Conservation (phyloP, 2,113 vertebrate species). For the Panurus biarmicus region DNA sequence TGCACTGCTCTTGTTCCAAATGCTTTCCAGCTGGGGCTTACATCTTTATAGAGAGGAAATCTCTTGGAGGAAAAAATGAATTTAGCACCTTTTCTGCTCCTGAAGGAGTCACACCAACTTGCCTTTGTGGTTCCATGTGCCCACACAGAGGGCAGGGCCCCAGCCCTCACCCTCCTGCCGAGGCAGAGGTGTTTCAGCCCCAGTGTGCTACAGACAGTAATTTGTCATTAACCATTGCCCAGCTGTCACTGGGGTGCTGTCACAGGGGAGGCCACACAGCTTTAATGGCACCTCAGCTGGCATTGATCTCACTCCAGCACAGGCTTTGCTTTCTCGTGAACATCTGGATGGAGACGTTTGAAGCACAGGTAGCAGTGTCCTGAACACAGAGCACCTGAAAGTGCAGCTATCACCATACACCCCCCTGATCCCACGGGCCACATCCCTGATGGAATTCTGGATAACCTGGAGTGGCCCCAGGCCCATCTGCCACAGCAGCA, state of each 20-base stretch:
- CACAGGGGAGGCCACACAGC: neutral
- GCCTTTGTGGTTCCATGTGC: neutral
- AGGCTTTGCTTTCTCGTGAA: neutral
- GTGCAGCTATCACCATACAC: neutral
- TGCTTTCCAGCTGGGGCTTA: neutral
- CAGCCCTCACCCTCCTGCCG: too few relatives aligned
- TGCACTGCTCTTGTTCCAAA: neutral
- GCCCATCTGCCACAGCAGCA: neutral
- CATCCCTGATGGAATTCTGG: neutral
- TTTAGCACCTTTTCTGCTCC: neutral
- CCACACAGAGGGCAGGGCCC: neutral
- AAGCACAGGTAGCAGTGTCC: neutral
- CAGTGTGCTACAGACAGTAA: neutral
- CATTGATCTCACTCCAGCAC: neutral
- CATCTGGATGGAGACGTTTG: neutral
- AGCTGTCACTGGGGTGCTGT: neutral
- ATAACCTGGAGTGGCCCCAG: neutral
- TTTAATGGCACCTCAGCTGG: neutral
- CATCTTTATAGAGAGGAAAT: neutral
- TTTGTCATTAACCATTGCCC: neutral
- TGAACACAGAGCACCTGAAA: neutral
- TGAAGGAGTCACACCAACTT: neutral
- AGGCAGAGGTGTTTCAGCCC: neutral
- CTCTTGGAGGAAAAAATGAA: neutral
- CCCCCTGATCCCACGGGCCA: neutral